Base-by-base conservation (phyloP, 2,797 vertebrate species). In the Enteromius mattozi region DNA sequence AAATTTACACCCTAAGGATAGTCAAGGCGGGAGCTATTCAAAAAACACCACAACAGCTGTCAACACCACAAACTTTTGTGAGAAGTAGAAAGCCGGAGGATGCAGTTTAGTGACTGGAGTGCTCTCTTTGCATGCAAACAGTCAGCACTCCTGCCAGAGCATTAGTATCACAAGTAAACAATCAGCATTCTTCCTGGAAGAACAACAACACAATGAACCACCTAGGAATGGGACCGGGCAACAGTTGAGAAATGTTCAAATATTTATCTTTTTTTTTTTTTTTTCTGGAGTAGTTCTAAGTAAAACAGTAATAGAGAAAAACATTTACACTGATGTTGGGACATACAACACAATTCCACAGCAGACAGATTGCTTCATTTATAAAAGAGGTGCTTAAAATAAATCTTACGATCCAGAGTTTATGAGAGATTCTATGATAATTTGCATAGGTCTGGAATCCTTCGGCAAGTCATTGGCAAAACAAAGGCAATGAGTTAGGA, bases 121-220 rank as follows among this genome's bases (percentile, higher is more conserved):
- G 65, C 86, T 42, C 76, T 33, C 77, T 86, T 89, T 87, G 87
- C 89, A 91, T 63, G 87, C 88, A 49, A 92, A 88, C 65, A 87
- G 87, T 85, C 86, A 89, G 81, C 82, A 77, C 88, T 88, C 88
- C 83, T 87, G 88, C 88, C 87, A 84, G 61, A 65, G 42, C 88
- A 86, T 78, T 86, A 66, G 84, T 85, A 88, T 89, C 88, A 90
- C 89, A 89, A 74, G 87, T 88, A 88, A 89, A 91, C 88, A 92
- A 90, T 87, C 78, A 45, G 40, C 85, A 69, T 88, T 92, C 91
- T 88, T 90, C 84, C 80, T 82, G 88, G 88, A 87, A 91, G 84
- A 86, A 87, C 83, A 74, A 77, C 89, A 89, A 89, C 59, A 61
- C 78, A 78, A 88, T 61, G 42, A 37, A 80, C 84, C 56, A 78